A percentile compares a stretch with the other conserved stretches of the same genome.
phyloP scores from a whole-genome alignment of 64 coral and sea anemone species.

The Montipora efflorescens region DNA sequence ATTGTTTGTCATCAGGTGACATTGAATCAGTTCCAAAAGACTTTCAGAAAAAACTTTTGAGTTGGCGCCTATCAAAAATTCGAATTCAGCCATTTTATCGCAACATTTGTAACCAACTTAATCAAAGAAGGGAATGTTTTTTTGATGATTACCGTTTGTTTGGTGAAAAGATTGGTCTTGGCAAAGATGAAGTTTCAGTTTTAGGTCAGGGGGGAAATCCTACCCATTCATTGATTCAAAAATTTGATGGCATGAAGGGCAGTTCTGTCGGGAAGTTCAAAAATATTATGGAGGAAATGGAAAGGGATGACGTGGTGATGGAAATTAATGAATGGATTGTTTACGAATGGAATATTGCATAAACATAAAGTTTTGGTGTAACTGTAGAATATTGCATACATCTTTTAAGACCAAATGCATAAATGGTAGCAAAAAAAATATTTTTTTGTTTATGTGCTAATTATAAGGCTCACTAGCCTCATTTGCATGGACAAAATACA shows the following conservation, averaged over 20 bases:
- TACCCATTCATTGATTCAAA: background rate
- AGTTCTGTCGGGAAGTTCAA: background rate
- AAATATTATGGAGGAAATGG: background rate
- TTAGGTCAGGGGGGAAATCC: background rate
- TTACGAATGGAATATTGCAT: too few species aligned
- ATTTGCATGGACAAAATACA: too few species aligned
- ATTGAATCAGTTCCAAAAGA: background rate
- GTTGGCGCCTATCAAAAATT: background rate
- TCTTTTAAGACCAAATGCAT: too few species aligned
- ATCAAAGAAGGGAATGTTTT: background rate
- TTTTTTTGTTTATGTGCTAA: too few species aligned
- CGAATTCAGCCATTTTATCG: background rate
- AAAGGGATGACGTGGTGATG: background rate
- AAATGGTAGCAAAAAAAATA: too few species aligned
- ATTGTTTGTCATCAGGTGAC: background rate
- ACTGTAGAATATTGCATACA: too few species aligned
- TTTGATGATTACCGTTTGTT: conserved; percentile 1
- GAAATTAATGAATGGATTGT: background rate
- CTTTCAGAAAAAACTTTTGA: background rate
- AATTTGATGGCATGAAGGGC: background rate
- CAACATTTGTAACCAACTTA: background rate
- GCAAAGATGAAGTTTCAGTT: background rate
- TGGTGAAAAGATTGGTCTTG: conserved; percentile 17
- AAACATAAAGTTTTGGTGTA: too few species aligned
- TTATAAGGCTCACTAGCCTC: too few species aligned